A percentile compares a stretch with the other conserved stretches of the same genome.
Evolutionary conservation across 2,888 invertebrate genomes (phyloP).

Genomic region (Apodemia hepburni): DNA sequence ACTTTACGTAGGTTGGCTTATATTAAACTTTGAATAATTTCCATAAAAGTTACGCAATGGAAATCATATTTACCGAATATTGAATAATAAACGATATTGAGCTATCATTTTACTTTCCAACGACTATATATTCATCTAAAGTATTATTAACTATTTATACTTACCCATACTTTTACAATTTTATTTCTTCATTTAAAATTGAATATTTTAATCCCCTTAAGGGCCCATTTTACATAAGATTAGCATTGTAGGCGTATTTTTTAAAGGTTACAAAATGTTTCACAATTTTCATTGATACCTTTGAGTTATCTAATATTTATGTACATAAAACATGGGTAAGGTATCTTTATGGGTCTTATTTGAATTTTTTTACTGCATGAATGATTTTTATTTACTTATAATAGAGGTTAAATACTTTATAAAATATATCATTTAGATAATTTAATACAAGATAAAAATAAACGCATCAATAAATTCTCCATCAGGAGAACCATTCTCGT

Average conservation of each 20-base stretch:
- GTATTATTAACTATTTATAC: conserved; percentile 12
- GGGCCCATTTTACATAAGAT: conserved; percentile 27
- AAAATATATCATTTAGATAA: too few species aligned
- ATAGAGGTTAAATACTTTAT: too few species aligned
- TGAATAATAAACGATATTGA: too few species aligned
- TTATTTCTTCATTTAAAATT: conserved; percentile 17
- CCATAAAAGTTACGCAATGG: too few species aligned
- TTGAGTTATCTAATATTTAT: not conserved
- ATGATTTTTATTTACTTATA: not conserved
- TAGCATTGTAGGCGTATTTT: not conserved
- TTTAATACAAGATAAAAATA: too few species aligned
- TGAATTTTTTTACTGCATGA: too few species aligned
- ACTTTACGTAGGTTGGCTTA: too few species aligned
- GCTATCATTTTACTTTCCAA: not conserved
- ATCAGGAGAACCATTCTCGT: too few species aligned
- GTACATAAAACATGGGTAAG: not conserved
- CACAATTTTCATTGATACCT: not conserved
- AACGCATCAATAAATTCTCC: too few species aligned
- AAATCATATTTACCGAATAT: too few species aligned
- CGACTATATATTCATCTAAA: not conserved
- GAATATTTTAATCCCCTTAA: conserved; percentile 32
- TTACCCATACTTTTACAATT: not conserved
- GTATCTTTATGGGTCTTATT: too few species aligned
- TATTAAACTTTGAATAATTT: too few species aligned
- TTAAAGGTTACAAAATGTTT: not conserved